Conservation (phyloP, 1,140 invertebrate genomes). For the Scaptomyza hsui region DNA sequence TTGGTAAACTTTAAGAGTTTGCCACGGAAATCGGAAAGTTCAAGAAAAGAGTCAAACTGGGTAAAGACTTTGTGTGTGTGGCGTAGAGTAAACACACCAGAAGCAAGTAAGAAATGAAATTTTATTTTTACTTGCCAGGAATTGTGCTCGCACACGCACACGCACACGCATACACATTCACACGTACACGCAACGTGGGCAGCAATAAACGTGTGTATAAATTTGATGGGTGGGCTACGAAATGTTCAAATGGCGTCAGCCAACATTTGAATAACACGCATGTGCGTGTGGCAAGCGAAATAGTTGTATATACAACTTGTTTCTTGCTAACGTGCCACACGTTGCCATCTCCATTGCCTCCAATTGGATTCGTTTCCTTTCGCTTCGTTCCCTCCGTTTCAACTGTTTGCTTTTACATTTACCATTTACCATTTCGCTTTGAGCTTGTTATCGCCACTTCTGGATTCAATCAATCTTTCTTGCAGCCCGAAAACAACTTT, state of each 20-base stretch:
- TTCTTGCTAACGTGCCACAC: conserved; percentile 52
- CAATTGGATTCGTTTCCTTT: not conserved
- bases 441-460: conserved; percentile 79
- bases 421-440: conserved; percentile 63
- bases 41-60: conserved; percentile 24
- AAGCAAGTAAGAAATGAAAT: conserved; percentile 51
- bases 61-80: conserved; percentile 9
- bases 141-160: conserved; percentile 27
- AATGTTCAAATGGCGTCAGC: conserved; percentile 73
- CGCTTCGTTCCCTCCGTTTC: conserved; percentile 16
- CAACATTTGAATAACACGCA: conserved; percentile 79
- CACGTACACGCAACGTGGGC: conserved; percentile 44
- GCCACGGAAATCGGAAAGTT: conserved; percentile 43
- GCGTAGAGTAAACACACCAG: conserved; percentile 26
- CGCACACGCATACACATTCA: conserved; percentile 5
- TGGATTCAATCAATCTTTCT: conserved; percentile 79
- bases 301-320: conserved; percentile 51
- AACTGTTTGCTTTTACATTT: conserved; percentile 74
- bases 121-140: conserved; percentile 45
- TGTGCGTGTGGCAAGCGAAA: conserved; percentile 53
- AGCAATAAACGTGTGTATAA: conserved; percentile 74
- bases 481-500: conserved; percentile 53
- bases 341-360: conserved; percentile 8
- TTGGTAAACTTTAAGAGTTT: conserved; percentile 35
- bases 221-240: conserved; percentile 57